A percentile compares a stretch with the other conserved stretches of the same genome.
Conservation (phyloP, 2,888 invertebrate genomes). For the Apoda limacodes region DNA sequence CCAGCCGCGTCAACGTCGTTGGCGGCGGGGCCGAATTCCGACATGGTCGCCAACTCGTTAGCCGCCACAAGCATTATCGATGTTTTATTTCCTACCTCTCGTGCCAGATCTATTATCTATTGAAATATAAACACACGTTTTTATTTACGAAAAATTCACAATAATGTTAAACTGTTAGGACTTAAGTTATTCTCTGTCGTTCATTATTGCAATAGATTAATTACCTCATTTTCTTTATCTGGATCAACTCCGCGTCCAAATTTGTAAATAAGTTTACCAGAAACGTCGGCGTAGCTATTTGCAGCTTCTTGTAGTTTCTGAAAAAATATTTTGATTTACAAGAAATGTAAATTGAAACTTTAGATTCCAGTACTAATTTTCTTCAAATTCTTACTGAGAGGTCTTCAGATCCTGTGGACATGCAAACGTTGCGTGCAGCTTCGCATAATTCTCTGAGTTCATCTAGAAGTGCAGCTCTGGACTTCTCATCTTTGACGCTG, state of each 20-base stretch:
- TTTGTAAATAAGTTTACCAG: conserved; percentile 38
- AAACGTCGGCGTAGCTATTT: conserved; percentile 31
- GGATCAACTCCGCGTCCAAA: conserved; percentile 27
- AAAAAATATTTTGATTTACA: conserved; percentile 10
- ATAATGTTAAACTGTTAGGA: no score
- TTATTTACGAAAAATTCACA: no score
- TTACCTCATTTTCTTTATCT: conserved; percentile 32
- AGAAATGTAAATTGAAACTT: neutral
- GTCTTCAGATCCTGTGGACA: conserved; percentile 90
- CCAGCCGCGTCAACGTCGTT: conserved; percentile 26
- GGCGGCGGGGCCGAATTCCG: conserved; percentile 19
- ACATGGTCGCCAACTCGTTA: conserved; percentile 19
- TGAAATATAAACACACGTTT: no score
- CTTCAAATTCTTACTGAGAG: conserved; percentile 69
- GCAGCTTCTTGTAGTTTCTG: conserved; percentile 42
- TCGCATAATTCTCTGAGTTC: conserved; percentile 88
- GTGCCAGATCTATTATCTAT: conserved; percentile 34
- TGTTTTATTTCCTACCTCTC: conserved; percentile 30
- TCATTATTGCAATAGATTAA: neutral
- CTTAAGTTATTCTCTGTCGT: no score
- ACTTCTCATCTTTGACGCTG: conserved; percentile 83
- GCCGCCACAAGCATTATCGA: conserved; percentile 27
- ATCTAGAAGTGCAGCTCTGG: conserved; percentile 82
- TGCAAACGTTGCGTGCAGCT: conserved; percentile 89
- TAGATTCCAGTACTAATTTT: neutral